Evolutionary conservation across 2,113 vertebrate genomes (phyloP), one percentile per base, ranked within the genome.

Genomic region (Hemibagrus wyckioides): DNA sequence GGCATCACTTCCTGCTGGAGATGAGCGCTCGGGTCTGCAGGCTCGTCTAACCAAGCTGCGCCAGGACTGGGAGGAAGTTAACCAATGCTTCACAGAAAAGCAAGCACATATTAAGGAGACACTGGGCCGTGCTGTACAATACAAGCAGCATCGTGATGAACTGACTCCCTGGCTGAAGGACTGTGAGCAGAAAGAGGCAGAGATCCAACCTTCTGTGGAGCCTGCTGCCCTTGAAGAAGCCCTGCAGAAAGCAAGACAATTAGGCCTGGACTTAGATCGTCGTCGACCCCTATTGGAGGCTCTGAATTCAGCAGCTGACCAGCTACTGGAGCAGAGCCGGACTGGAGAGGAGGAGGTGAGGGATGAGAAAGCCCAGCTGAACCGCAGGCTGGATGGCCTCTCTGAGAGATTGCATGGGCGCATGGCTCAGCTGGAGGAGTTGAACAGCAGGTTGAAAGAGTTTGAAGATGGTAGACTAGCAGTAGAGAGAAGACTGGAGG

Each of bases 401-500:
- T 96, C 95, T 0, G 97, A 99, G 87, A 94, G 94, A 85, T 93
- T 99, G 17, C 96, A 97, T 2, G 90, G 91, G 86, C 96, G 95
- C 92, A 94, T 94, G 0, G 93, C 94, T 77, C 97, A 96, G 91
- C 94, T 99, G 56, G 99, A 99, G 89, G 99, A 99, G 89, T 96
- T 99, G 95, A 93, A 95, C 1, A 93, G 97, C 76, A 96, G 99
- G 80, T 95, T 99, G 84, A 98, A 95, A 90, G 99, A 99, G 93
- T 99, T 99, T 89, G 97, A 99, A 61, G 98, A 99, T 85, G 97
- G 96, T 85, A 93, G 96, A 90, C 97, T 96, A 92, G 96, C 95
- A 65, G 97, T 99, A 28, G 97, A 99, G 93, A 96, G 97, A 94
- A 97, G 97, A 86, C 94, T 99, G 65, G 98, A 99, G 92, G 97